phyloP scores from a whole-genome alignment of 2,888 invertebrate species.

The Monochamus alternatus region DNA sequence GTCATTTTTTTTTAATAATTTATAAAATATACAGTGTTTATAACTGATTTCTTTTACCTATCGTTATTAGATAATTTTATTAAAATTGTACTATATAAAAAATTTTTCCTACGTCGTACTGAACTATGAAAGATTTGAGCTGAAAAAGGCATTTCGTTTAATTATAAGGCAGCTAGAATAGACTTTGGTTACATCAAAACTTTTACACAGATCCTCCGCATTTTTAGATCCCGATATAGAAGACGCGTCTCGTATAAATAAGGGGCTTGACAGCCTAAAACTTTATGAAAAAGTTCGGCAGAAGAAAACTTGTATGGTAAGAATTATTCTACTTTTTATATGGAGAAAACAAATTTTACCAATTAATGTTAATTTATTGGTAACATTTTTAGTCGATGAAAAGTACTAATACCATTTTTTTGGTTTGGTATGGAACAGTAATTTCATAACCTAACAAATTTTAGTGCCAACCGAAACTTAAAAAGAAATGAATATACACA shows the following conservation, averaged over 20 bases:
- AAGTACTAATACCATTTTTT: no score
- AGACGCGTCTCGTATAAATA: conserved; percentile 31
- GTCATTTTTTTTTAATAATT: conserved; percentile 50
- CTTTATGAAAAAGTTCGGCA: no score
- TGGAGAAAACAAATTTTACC: conserved; percentile 2
- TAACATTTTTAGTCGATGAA: no score
- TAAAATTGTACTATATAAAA: conserved; percentile 48
- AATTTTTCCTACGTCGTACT: conserved; percentile 45
- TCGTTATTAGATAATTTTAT: conserved; percentile 39
- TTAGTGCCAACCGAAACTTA: no score
- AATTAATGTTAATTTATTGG: no score
- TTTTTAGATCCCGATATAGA: conserved; percentile 39
- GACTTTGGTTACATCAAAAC: conserved; percentile 59
- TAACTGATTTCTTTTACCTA: conserved; percentile 17
- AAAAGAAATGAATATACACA: no score
- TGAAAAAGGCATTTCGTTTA: conserved; percentile 53
- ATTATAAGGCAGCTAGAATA: conserved; percentile 58
- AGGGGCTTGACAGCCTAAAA: not conserved
- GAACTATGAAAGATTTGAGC: conserved; percentile 55
- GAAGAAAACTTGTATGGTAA: no score
- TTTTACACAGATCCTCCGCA: conserved; percentile 45
- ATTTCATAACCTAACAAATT: no score
- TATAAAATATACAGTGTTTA: conserved; percentile 35
- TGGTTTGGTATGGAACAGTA: no score
- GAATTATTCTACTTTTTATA: no score